These are phyloP conservation scores for Hemistola chrysoprasaria DNA, from an alignment of 2,888 invertebrate genomes.

Conservation along the genomic window DNA sequence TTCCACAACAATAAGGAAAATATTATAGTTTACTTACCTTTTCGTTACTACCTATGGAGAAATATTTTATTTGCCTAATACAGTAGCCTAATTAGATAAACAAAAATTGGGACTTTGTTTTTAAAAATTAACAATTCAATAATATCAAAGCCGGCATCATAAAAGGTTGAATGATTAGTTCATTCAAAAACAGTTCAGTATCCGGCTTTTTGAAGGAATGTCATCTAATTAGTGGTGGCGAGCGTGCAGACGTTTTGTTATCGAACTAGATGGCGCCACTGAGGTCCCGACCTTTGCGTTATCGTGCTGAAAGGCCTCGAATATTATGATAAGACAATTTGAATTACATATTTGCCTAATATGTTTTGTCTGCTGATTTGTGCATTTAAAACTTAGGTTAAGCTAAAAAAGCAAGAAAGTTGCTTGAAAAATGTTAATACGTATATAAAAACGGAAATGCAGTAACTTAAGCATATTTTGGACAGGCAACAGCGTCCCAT, in stretches of 20 bases:
- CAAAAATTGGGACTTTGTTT: not conserved
- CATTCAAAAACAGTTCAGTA: slow-evolving; percentile 32
- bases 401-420: no score
- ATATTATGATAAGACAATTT: slow-evolving; percentile 35
- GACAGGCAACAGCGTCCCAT: no score
- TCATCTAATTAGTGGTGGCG: slow-evolving; percentile 27
- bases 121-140: no score
- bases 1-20: no score
- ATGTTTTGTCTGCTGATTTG: no score
- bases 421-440: no score
- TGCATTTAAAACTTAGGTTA: no score
- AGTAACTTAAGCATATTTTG: no score
- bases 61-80: no score
- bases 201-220: slow-evolving; percentile 31
- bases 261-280: slow-evolving; percentile 47
- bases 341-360: slow-evolving; percentile 26
- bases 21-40: no score
- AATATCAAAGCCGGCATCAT: slow-evolving; percentile 8
- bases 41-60: no score
- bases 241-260: slow-evolving; percentile 32
- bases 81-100: not conserved
- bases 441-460: no score
- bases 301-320: slow-evolving; percentile 36
- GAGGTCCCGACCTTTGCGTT: slow-evolving; percentile 41
- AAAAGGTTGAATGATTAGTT: slow-evolving; percentile 26